Evolutionary conservation across 2,888 invertebrate genomes (phyloP).

Genomic region (Drosophila setosimentum): DNA sequence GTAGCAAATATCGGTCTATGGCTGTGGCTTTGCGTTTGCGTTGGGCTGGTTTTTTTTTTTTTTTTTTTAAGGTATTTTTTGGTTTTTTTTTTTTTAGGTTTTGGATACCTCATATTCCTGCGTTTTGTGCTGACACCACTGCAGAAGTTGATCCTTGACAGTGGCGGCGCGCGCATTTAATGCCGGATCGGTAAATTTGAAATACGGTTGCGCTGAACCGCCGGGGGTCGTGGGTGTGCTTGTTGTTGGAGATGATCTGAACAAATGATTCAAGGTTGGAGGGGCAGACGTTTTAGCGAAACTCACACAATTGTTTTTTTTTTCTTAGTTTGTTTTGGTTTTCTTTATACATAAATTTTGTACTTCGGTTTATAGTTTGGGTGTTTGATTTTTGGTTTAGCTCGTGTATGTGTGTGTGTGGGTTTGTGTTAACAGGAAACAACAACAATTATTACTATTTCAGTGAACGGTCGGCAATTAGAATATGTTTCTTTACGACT

Average conservation of each 20-base stretch:
- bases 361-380: constrained; percentile 38
- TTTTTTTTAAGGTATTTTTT: constrained; percentile 27
- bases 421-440: constrained; percentile 65
- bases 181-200: constrained; percentile 96
- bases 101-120: constrained; percentile 96
- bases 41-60: constrained; percentile 40
- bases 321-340: constrained; percentile 23
- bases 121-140: constrained; percentile 99
- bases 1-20: constrained; percentile 46
- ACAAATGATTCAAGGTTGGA: constrained; percentile 81
- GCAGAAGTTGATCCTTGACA: constrained; percentile 98
- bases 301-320: constrained; percentile 68
- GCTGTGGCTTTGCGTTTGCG: constrained; percentile 55
- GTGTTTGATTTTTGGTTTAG: constrained; percentile 46
- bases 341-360: constrained; percentile 38
- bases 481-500: neutral
- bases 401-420: constrained; percentile 25
- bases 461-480: constrained; percentile 4
- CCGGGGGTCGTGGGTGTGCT: constrained; percentile 86
- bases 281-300: constrained; percentile 84
- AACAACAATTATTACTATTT: constrained; percentile 45
- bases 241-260: constrained; percentile 91
- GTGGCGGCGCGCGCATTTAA: constrained; percentile 96
- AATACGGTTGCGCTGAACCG: constrained; percentile 90
- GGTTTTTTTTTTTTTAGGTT: constrained; percentile 54